A percentile compares a stretch with the other conserved stretches of the same genome.
Conservation (phyloP, 1,140 invertebrate species). For the Cecropterus lyciades region DNA sequence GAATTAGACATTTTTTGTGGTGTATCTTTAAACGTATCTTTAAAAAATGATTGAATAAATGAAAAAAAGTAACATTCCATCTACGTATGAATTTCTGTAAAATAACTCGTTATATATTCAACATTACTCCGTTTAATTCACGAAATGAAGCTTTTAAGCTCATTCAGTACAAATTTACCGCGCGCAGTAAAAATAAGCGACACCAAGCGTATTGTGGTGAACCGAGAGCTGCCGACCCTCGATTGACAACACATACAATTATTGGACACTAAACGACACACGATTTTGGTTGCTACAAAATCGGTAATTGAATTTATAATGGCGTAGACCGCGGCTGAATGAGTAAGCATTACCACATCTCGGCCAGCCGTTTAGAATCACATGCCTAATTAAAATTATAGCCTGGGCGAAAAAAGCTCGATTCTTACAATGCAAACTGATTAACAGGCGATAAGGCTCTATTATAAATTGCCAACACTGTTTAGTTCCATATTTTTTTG, state of each 20-base stretch:
- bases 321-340: slow-evolving; percentile 5
- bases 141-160: slow-evolving; percentile 19
- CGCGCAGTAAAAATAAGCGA: slow-evolving; percentile 27
- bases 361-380: slow-evolving; percentile 13
- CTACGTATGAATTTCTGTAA: too few species aligned
- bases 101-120: not conserved
- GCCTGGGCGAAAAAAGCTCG: slow-evolving; percentile 38
- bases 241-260: slow-evolving; percentile 30
- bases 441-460: slow-evolving; percentile 50
- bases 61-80: too few species aligned
- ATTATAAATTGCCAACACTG: slow-evolving; percentile 51
- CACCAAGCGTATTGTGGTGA: slow-evolving; percentile 22
- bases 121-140: slow-evolving; percentile 14
- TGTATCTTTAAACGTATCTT: too few species aligned
- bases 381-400: slow-evolving; percentile 45
- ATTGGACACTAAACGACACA: slow-evolving; percentile 7
- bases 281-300: slow-evolving; percentile 23
- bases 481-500: slow-evolving; percentile 47
- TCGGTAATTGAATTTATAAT: slow-evolving; percentile 17
- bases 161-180: slow-evolving; percentile 25
- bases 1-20: too few species aligned
- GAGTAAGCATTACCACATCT: slow-evolving; percentile 18
- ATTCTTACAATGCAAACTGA: slow-evolving; percentile 47
- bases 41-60: too few species aligned
- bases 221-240: slow-evolving; percentile 13